Percentiles rank a stretch among this genome's conserved stretches.
Evolutionary conservation across 1,140 invertebrate species (phyloP).

Genomic region (Cydia strobilella): DNA sequence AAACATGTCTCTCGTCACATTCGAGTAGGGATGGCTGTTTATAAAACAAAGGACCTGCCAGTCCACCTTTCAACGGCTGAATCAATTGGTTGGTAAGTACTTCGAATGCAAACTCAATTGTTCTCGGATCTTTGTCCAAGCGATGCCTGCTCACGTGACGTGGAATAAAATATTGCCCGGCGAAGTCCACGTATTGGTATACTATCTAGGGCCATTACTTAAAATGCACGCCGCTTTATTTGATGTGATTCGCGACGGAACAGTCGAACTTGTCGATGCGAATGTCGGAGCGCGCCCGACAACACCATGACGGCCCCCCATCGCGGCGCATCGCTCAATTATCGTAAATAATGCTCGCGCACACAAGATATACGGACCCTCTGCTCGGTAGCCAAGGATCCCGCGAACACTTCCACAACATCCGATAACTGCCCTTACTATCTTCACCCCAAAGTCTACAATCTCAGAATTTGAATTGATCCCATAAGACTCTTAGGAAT

Average conservation of each 20-base stretch:
- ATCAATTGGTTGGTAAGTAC: slow-evolving; percentile 77
- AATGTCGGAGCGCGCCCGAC: slow-evolving; percentile 73
- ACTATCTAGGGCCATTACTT: slow-evolving; percentile 79
- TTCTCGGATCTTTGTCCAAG: slow-evolving; percentile 68
- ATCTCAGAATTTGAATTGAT: slow-evolving; percentile 41
- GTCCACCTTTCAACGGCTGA: slow-evolving; percentile 76
- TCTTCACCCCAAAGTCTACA: slow-evolving; percentile 47
- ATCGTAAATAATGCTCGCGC: slow-evolving; percentile 79
- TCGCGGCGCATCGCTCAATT: slow-evolving; percentile 79
- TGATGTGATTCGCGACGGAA: slow-evolving; percentile 78
- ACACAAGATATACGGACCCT: slow-evolving; percentile 76
- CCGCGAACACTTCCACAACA: slow-evolving; percentile 47
- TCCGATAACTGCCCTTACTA: slow-evolving; percentile 54
- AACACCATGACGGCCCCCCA: slow-evolving; percentile 77
- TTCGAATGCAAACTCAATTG: slow-evolving; percentile 80
- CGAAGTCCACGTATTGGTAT: slow-evolving; percentile 76
- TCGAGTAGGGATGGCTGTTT: slow-evolving; percentile 68
- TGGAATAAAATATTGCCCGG: slow-evolving; percentile 72
- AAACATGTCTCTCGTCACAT: slow-evolving; percentile 79
- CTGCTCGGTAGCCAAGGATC: slow-evolving; percentile 70
- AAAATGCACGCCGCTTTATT: slow-evolving; percentile 78
- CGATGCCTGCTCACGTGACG: slow-evolving; percentile 68
- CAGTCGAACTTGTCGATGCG: slow-evolving; percentile 77
- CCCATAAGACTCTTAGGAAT: slow-evolving; percentile 58
- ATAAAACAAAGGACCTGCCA: slow-evolving; percentile 78